Evolutionary conservation across 2,797 vertebrate genomes (phyloP), one percentile per base, ranked within the genome.

Genomic region (Sarcoramphus papa): DNA sequence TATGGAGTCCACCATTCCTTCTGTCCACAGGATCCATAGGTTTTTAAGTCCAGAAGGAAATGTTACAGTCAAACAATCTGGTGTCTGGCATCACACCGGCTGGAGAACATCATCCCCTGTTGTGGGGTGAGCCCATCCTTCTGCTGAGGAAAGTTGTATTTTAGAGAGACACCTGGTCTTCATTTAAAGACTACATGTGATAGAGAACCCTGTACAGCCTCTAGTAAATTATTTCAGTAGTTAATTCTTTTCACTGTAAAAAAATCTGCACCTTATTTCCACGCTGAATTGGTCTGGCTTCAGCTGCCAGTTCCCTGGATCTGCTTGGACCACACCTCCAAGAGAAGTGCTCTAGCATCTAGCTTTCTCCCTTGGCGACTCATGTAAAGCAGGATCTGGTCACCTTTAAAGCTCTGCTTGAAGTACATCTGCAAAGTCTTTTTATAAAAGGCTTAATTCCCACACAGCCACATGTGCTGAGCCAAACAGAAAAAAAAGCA

Each of bases 211-310:
- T 79, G 23, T 27, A 70, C 59, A 79, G 37, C 20, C 60, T 56
- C 70, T 76, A 86, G n/a, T 85, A 94, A 97, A 67, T 91, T 76
- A 87, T 92, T 93, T 89, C 81, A 82, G 74, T 92, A 92, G 92
- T 95, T 95, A 91, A 88, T 94, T 92, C 15, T 63, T 69, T 80
- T 85, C 48, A 70, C 45, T 80, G 65, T 90, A 78, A 92, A 95
- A 90, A 87, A 93, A 73, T 89, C 83, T 91, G 35, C 67, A 92
- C 78, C 87, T 88, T 96, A 88, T 87, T 94, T 95, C 60, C 45
- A 83, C 1, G 0, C n/a, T 85, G 59, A 93, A 85, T 70, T 82
- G 41, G 14, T 70, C 51, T 92, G 80, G 63, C 70, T 95, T 92
- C 35, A 68, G 45, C 69, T 84, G 89, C 64, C 83, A 85, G 25